Percentiles rank a stretch among this genome's conserved stretches.
Conservation (phyloP, 2,797 vertebrate genomes). For the Garrulus glandarius region DNA sequence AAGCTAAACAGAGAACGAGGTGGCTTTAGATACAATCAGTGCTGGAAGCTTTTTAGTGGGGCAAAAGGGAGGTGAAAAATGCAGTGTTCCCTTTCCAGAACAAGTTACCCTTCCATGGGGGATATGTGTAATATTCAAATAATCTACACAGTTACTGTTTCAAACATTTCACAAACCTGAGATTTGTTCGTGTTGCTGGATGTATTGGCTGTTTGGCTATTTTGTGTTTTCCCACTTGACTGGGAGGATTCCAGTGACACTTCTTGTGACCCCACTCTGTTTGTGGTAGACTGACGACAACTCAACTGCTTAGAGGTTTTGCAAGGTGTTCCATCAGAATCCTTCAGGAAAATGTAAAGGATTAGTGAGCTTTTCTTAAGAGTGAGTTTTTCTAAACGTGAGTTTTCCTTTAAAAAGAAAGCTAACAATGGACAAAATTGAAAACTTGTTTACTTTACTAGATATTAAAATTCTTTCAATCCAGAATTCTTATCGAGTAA, state of each 20-base stretch:
- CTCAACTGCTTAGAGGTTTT: constrained; percentile 93
- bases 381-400: background rate
- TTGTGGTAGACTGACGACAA: constrained; percentile 78
- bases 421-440: background rate
- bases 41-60: background rate
- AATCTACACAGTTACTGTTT: background rate
- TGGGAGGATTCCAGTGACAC: constrained; percentile 75
- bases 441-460: background rate
- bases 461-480: background rate
- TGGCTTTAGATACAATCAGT: background rate
- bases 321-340: constrained; percentile 94
- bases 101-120: background rate
- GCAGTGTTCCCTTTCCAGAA: background rate
- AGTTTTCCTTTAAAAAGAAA: constrained; percentile 1
- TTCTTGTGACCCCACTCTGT: constrained; percentile 80
- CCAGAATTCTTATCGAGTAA: background rate
- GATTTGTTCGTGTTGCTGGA: constrained; percentile 86
- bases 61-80: background rate
- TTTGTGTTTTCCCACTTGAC: constrained; percentile 81
- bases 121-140: background rate
- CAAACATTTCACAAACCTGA: constrained; percentile 80
- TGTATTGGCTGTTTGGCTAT: constrained; percentile 80
- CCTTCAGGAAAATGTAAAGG: constrained; percentile 75
- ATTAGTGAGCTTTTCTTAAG: background rate
- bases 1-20: background rate